Evolutionary conservation across 2,888 invertebrate species (phyloP), one percentile per base, ranked within the genome.

Genomic region (Pasiphila rectangulata): DNA sequence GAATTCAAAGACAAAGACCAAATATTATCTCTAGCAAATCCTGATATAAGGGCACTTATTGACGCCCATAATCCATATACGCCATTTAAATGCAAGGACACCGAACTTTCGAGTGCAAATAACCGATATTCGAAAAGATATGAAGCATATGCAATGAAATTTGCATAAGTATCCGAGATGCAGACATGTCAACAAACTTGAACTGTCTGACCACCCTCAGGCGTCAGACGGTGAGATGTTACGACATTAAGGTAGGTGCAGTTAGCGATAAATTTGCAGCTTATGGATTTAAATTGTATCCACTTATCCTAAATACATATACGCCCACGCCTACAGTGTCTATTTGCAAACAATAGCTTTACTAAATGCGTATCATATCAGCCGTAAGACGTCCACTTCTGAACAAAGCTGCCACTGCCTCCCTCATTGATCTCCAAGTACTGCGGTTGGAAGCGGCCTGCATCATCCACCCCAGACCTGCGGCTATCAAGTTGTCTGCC

Each of bases 151-250:
- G 48, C 21, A 46, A 48, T 49, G 30, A 35, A 46, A 58, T 56
- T 51, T 49, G 32, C 56, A 59, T 59, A 54, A 47, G 49, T 42
- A 42, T 37, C 37, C 17, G 21, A 50, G 38, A 46, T 51, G 57
- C 46, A 56, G 50, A 34, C 52, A 51, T 58, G 56, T 60, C 51
- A 53, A 55, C 51, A 53, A 58, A 51, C 56, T 55, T 44, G 9
- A 45, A 52, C 43, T 41, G 41, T 32, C 21, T 52, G 52, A 54
- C 54, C 57, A 53, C 54, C 49, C 51, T 46, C 46, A 17, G 35
- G 16, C 21, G 27, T 16, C 36, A 39, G 35, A 49, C 39, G 13
- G 7, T 16, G 43, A 40, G 30, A 23, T 36, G 29, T 47, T 47
- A 35, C 24, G 38, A 25, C 23, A n/a, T 12, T 20, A 29, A 24